These are phyloP conservation scores for Acanthoscelides obtectus DNA, from an alignment of 2,888 invertebrate genomes.

Conservation along the genomic window DNA sequence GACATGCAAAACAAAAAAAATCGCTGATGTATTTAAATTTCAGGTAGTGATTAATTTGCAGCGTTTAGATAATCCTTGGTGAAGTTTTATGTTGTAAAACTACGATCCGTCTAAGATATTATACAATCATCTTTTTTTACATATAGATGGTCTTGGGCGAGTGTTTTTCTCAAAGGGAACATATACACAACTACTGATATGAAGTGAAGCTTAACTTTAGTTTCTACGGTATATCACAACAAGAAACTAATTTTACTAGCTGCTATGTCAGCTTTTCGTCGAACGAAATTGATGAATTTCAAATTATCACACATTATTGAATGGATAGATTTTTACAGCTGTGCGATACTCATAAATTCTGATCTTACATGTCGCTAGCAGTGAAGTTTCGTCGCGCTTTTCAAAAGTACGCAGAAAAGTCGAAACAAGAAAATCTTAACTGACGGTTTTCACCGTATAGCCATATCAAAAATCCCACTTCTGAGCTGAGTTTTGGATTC, in stretches of 20 bases:
- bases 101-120: background rate
- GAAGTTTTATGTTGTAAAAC: background rate
- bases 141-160: background rate
- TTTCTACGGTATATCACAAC: background rate
- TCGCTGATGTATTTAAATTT: too few species aligned
- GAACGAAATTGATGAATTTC: background rate
- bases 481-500: background rate
- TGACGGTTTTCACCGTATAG: background rate
- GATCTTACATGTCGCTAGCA: too few species aligned
- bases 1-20: background rate
- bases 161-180: background rate
- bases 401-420: too few species aligned
- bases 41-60: background rate
- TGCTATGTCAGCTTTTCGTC: background rate
- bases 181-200: background rate
- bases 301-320: background rate
- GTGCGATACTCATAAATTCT: too few species aligned
- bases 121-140: background rate
- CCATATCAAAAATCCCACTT: background rate
- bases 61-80: background rate
- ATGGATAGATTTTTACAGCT: background rate
- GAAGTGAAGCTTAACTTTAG: background rate
- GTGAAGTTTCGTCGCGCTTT: too few species aligned
- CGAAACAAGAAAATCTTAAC: too few species aligned
- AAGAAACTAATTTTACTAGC: background rate